A percentile compares a stretch with the other conserved stretches of the same genome.
Conservation (phyloP, 2,113 vertebrate species). For the Misgurnus anguillicaudatus region DNA sequence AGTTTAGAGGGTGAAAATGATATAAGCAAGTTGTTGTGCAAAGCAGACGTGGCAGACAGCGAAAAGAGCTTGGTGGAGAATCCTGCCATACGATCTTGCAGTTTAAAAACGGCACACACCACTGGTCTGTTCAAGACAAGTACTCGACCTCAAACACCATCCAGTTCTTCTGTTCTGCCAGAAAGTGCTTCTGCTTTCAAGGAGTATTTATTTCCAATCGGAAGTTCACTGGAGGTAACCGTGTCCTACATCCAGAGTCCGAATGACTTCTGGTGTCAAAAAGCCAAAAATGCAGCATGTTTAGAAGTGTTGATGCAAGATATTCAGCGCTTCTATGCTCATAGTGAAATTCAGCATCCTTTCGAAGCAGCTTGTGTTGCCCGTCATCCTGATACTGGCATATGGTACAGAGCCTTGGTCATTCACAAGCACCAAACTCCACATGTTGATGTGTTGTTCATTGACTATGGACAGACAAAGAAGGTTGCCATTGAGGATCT, state of each 20-base stretch:
- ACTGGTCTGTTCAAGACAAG: neutral
- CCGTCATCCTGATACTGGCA: conserved; percentile 73
- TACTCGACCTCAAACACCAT: conserved; percentile 2
- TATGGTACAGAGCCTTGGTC: conserved; percentile 90
- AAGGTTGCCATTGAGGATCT: conserved; percentile 74
- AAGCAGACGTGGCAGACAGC: conserved; percentile 71
- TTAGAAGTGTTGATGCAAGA: conserved; percentile 81
- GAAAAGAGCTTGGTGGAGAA: conserved; percentile 52
- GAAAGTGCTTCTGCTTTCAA: conserved; percentile 60
- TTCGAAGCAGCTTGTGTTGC: conserved; percentile 79
- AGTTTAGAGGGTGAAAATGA: conserved; percentile 74
- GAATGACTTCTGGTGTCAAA: conserved; percentile 92
- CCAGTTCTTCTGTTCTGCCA: neutral
- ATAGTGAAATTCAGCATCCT: conserved; percentile 65
- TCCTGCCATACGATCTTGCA: neutral
- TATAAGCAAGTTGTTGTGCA: conserved; percentile 76
- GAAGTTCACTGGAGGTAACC: conserved; percentile 81
- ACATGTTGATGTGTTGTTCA: conserved; percentile 79
- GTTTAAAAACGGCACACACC: conserved; percentile 18
- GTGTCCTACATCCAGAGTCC: conserved; percentile 83
- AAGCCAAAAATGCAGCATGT: conserved; percentile 65
- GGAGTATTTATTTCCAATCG: conserved; percentile 77
- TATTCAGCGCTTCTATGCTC: conserved; percentile 82
- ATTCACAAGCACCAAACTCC: conserved; percentile 64
- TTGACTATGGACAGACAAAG: conserved; percentile 87